These are phyloP conservation scores for Lepisosteus oculatus DNA, from an alignment of 2,113 vertebrate species.

Conservation along the genomic window DNA sequence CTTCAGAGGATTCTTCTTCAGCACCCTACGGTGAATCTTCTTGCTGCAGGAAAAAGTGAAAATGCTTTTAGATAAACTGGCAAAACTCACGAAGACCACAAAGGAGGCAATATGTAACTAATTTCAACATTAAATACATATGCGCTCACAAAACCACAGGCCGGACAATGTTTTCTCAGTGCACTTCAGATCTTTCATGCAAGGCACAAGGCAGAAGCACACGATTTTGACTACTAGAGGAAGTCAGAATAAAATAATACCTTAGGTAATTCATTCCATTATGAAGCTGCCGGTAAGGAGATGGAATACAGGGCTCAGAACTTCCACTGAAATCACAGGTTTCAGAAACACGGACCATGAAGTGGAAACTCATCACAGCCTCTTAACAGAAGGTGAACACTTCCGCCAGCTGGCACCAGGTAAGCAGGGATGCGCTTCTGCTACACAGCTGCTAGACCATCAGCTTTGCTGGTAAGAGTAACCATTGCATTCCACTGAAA, in stretches of 20 bases:
- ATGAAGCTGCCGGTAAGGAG: no score
- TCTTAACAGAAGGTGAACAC: no score
- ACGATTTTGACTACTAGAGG: no score
- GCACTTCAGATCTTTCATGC: no score
- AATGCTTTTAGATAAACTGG: background rate
- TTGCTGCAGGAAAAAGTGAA: slow-evolving; percentile 64
- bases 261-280: no score
- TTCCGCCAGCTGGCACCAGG: no score
- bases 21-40: slow-evolving; percentile 84
- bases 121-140: background rate
- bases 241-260: no score
- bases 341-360: slow-evolving; percentile 72
- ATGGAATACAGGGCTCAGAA: slow-evolving; percentile 44
- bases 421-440: background rate
- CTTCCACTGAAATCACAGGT: slow-evolving; percentile 55
- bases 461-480: background rate
- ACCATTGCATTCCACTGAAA: no score
- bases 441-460: background rate
- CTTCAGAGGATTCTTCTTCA: slow-evolving; percentile 99
- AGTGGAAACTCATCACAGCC: slow-evolving; percentile 61
- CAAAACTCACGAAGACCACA: no score
- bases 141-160: background rate
- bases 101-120: background rate
- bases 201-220: no score
- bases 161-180: no score